phyloP scores from a whole-genome alignment of 1,140 invertebrate species.

The Thrips palmi region DNA sequence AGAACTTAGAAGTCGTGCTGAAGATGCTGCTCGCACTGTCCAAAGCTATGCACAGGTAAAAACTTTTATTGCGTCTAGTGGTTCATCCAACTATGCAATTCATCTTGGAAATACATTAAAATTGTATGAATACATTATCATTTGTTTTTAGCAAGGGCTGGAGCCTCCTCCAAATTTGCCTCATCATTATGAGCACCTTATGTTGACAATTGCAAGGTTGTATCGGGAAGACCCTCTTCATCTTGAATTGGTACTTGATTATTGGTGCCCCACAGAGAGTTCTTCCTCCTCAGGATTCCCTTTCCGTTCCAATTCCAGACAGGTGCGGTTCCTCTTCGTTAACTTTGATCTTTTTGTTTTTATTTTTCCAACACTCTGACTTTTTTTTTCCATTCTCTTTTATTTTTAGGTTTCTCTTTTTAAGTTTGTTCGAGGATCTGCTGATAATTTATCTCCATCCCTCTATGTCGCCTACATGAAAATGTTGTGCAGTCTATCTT shows the following conservation, averaged over 20 bases:
- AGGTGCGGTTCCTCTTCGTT: neutral
- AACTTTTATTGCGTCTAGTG: neutral
- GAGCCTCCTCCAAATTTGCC: slow-evolving; percentile 54
- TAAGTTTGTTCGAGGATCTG: slow-evolving; percentile 77
- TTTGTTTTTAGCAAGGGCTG: slow-evolving; percentile 50
- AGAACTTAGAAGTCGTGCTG: slow-evolving; percentile 62
- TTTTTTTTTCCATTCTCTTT: neutral
- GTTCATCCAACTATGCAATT: too few relatives aligned
- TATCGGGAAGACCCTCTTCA: slow-evolving; percentile 56
- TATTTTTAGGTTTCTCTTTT: slow-evolving; percentile 51
- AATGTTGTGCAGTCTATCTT: slow-evolving; percentile 68
- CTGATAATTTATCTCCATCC: slow-evolving; percentile 67
- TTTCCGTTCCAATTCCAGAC: neutral
- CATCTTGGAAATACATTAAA: too few relatives aligned
- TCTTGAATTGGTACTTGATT: slow-evolving; percentile 55
- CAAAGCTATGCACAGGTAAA: slow-evolving; percentile 47
- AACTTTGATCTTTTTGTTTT: neutral
- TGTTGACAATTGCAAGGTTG: slow-evolving; percentile 56
- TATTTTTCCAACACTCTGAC: neutral
- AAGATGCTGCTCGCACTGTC: slow-evolving; percentile 71
- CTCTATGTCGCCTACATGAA: slow-evolving; percentile 74
- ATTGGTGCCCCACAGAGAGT: slow-evolving; percentile 54
- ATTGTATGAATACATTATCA: too few relatives aligned
- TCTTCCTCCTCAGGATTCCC: slow-evolving; percentile 4
- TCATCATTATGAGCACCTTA: slow-evolving; percentile 65